A percentile compares a stretch with the other conserved stretches of the same genome.
phyloP scores from a whole-genome alignment of 2,888 invertebrate genomes.

The Oithona nana region DNA sequence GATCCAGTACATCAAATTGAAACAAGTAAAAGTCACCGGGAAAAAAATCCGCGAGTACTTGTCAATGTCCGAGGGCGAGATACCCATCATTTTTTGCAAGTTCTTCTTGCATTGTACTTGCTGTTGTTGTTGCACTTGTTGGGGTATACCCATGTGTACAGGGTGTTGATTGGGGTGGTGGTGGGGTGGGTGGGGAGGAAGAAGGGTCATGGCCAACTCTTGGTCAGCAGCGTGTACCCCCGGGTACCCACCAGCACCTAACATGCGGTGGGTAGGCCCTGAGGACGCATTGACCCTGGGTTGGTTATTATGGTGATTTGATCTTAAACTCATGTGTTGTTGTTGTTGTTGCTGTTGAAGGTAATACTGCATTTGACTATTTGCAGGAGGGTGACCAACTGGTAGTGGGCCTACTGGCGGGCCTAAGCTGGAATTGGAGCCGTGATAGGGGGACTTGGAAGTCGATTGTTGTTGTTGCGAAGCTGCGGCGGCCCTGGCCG shows the following conservation, averaged over 20 bases:
- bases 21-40: constrained; percentile 93
- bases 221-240: neutral
- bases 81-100: constrained; percentile 56
- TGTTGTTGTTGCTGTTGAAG: neutral
- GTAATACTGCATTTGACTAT: neutral
- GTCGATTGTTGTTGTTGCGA: neutral
- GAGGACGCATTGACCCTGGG: no score
- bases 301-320: no score
- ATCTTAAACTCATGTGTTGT: neutral
- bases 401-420: neutral
- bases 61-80: constrained; percentile 94
- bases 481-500: neutral
- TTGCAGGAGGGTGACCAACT: neutral
- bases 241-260: no score
- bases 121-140: neutral
- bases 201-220: neutral
- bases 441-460: neutral
- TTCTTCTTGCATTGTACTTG: constrained; percentile 19
- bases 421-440: neutral
- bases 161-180: neutral
- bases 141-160: neutral
- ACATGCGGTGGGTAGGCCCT: no score
- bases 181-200: neutral
- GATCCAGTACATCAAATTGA: constrained; percentile 97
- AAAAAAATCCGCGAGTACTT: constrained; percentile 96